A percentile compares a stretch with the other conserved stretches of the same genome.
These are phyloP conservation scores for Cetoscarus ocellatus DNA, from an alignment of 2,797 vertebrate species.

Conservation along the genomic window DNA sequence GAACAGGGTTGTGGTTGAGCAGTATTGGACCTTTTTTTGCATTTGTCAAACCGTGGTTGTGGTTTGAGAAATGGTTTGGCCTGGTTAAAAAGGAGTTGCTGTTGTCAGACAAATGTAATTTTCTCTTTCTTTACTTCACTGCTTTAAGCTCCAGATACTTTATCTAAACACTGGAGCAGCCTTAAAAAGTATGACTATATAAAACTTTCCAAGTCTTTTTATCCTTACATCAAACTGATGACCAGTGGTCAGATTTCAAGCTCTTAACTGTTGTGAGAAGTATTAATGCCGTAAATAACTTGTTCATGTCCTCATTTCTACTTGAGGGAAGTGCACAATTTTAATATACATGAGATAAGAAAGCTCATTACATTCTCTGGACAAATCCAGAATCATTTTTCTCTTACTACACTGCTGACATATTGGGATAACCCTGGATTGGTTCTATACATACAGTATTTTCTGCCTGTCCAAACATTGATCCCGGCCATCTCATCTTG, in stretches of 20 bases:
- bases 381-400: constrained; percentile 25
- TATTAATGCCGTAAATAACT: constrained; percentile 61
- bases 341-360: constrained; percentile 41
- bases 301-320: constrained; percentile 50
- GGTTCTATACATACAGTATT: constrained; percentile 17
- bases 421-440: constrained; percentile 39
- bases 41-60: not conserved
- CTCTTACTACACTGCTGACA: constrained; percentile 12
- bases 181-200: constrained; percentile 2
- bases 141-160: constrained; percentile 5
- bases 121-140: not conserved
- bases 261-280: constrained; percentile 11
- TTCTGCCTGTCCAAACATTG: constrained; percentile 30
- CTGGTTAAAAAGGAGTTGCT: not conserved
- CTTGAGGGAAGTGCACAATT: constrained; percentile 34
- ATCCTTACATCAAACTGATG: constrained; percentile 16
- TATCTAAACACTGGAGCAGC: not conserved
- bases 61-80: not conserved
- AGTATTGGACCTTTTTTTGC: not conserved
- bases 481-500: constrained; percentile 22
- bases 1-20: not conserved
- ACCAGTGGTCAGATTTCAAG: constrained; percentile 25
- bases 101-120: not conserved
- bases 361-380: constrained; percentile 20
- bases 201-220: constrained; percentile 2